Evolutionary conservation across 2,797 vertebrate genomes (phyloP), one percentile per base, ranked within the genome.

Genomic region (Limnodromus scolopaceus): DNA sequence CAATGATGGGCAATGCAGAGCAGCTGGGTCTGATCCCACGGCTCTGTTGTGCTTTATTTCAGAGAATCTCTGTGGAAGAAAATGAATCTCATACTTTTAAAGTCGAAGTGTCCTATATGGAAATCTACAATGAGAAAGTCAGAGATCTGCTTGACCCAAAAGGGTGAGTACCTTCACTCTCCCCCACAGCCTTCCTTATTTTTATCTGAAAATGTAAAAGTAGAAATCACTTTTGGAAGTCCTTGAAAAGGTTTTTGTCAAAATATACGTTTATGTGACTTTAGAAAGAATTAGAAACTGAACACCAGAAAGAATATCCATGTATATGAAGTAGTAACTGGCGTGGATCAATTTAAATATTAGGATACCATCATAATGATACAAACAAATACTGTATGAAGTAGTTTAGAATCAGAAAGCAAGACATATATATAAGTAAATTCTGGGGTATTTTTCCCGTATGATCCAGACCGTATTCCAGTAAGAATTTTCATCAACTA

Each of bases 111-210:
- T 99, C 99, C 68, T 99, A 98, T 96, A 99, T 99, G 99, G 99
- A 99, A 98, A 99, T 99, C 98, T 99, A 99, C 98, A 99, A 99
- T 39, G 99, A 99, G 97, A 99, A 99, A 93, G 99, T 99, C 93
- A 98, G 99, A 69, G 99, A 99, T 98, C 98, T 99, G 64, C 98
- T 99, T 91, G 99, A 99, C 95, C 99, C 99, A 90, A 99, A 99
- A 98, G 99, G 99, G 99, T 99, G 96, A 99, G 99, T 97, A 58
- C 13, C 22, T 82, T 84, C 27, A 24, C 10, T 77, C 23, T 61
- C 2, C 3, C 17, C 24, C 5, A 22, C 36, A 77, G 16, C 11
- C 46, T 54, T 70, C 12, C 49, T 30, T 92, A 49, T n/a, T 95
- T 78, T 81, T 87, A 16, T 53, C 46, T 90, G 58, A 87, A 82